Conservation (phyloP, 2,113 vertebrate genomes). For the Hemichromis elongatus region DNA sequence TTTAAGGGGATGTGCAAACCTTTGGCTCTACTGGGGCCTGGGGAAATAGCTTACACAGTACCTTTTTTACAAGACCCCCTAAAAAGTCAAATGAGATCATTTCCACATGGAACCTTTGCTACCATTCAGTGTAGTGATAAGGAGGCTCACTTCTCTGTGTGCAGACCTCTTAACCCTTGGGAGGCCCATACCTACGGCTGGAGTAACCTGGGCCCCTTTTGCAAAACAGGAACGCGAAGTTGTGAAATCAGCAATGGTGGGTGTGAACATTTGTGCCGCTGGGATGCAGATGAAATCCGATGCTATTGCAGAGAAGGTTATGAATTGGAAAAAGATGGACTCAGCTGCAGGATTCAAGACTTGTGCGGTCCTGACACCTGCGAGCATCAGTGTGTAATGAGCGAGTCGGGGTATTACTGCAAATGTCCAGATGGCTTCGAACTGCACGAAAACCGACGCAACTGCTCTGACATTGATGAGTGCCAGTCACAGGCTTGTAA, state of each 20-base stretch:
- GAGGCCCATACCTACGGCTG: slow-evolving; percentile 40
- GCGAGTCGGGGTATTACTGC: slow-evolving; percentile 38
- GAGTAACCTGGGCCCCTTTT: slow-evolving; percentile 57
- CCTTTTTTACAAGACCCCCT: slow-evolving; percentile 51
- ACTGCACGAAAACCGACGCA: slow-evolving; percentile 45
- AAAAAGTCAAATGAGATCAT: slow-evolving; percentile 9
- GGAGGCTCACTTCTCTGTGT: background rate
- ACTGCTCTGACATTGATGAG: slow-evolving; percentile 67
- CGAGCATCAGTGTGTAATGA: slow-evolving; percentile 42
- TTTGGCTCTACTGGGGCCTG: slow-evolving; percentile 39
- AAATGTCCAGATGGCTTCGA: slow-evolving; percentile 58
- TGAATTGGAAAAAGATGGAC: slow-evolving; percentile 39
- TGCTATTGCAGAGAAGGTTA: slow-evolving; percentile 65
- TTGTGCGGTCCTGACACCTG: slow-evolving; percentile 50
- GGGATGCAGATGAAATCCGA: background rate
- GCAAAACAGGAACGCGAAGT: background rate
- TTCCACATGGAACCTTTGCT: slow-evolving; percentile 63
- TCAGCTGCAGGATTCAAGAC: slow-evolving; percentile 42
- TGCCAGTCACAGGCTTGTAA: slow-evolving; percentile 46
- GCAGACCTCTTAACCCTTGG: background rate
- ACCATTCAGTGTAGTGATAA: slow-evolving; percentile 28
- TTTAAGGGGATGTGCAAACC: slow-evolving; percentile 71
- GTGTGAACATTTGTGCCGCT: slow-evolving; percentile 60
- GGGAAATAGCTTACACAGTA: slow-evolving; percentile 49
- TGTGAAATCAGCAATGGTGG: slow-evolving; percentile 61